Percentiles rank a stretch among this genome's conserved stretches.
phyloP scores from a whole-genome alignment of 2,113 vertebrate genomes.

The Tor tambroides region DNA sequence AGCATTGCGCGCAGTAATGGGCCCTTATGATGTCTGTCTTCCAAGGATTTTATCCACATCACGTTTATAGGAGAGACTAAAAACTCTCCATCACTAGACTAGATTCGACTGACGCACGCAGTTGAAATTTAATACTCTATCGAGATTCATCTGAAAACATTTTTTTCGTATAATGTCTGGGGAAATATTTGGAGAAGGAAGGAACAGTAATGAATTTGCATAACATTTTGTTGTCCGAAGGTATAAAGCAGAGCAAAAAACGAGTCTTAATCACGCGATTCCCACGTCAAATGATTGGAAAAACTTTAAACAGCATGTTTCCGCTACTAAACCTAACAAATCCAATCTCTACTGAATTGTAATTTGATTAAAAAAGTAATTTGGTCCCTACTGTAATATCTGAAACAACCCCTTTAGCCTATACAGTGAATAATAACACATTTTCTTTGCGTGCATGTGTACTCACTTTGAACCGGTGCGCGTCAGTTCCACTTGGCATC shows the following conservation, averaged over 20 bases:
- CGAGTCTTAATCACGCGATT: not conserved
- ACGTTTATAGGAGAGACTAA: not conserved
- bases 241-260: not conserved
- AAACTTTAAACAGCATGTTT: not conserved
- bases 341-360: not conserved
- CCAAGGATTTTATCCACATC: not conserved
- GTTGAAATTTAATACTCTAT: not conserved
- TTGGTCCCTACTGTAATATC: not conserved
- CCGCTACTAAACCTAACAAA: not conserved
- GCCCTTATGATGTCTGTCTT: not conserved
- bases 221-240: not conserved
- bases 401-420: not conserved
- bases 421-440: not conserved
- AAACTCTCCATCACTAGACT: not conserved
- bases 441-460: not conserved
- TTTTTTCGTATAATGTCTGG: not conserved
- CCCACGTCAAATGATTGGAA: not conserved
- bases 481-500: conserved; percentile 31
- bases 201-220: not conserved
- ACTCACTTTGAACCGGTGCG: conserved; percentile 42
- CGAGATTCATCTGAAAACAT: not conserved
- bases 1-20: not conserved
- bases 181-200: not conserved
- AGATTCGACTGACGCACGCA: not conserved
- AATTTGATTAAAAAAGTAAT: not conserved